These are phyloP conservation scores for Yponomeuta sedellus DNA, from an alignment of 2,888 invertebrate species.

Conservation along the genomic window DNA sequence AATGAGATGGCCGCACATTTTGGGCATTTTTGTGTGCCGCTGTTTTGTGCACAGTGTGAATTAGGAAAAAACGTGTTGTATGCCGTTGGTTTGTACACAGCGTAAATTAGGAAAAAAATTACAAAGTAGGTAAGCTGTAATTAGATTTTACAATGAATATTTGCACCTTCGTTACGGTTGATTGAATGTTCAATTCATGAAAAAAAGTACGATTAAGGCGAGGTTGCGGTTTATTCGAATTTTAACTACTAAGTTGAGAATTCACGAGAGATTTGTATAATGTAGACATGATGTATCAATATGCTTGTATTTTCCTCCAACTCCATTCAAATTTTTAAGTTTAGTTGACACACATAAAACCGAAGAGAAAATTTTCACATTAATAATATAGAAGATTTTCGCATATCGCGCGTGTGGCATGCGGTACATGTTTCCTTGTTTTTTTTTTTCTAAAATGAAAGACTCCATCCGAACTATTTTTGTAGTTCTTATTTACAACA, in stretches of 20 bases:
- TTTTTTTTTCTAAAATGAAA: no score
- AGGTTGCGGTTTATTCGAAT: neutral
- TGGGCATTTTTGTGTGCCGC: neutral
- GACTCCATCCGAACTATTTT: conserved; percentile 60
- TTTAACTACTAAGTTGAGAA: no score
- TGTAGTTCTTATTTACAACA: conserved; percentile 65
- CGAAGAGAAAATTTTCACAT: neutral
- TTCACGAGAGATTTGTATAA: no score
- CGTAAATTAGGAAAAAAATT: no score
- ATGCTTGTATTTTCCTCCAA: no score
- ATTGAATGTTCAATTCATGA: neutral
- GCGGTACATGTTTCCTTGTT: no score
- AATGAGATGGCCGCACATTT: neutral
- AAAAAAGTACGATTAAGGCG: neutral
- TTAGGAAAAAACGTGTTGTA: neutral
- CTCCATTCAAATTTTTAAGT: no score
- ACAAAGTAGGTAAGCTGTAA: no score
- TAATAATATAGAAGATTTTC: conserved; percentile 21
- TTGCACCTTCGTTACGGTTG: neutral
- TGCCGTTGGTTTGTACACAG: neutral
- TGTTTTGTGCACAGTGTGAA: neutral
- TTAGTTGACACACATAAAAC: no score
- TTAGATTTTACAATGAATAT: neutral
- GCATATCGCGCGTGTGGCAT: no score
- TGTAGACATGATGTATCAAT: no score